Evolutionary conservation across 2,797 vertebrate genomes (phyloP), one percentile per base, ranked within the genome.

Genomic region (Rhabdophis nuchalis): DNA sequence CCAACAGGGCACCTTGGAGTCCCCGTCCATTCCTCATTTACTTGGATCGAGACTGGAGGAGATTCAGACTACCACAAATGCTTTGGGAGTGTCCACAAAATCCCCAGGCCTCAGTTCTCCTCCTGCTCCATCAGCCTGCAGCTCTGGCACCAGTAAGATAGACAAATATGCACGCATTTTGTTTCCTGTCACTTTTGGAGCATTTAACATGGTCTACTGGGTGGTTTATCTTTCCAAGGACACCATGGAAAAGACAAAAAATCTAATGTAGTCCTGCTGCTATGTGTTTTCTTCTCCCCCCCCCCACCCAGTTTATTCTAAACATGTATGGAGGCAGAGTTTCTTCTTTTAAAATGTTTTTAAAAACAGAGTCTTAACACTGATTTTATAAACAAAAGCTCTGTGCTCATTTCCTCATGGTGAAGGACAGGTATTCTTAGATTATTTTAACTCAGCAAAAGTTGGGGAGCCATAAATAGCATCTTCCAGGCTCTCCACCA

Each of bases 191-290:
- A 99, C 99, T 87, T 99, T 99, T 3, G 99, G 99, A 94, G 99
- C 98, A 77, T 99, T 99, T 97, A 99, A 99, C 96, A 99, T 99
- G 98, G 99, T 99, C 89, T 99, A 99, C 97, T 99, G 99, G 99
- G 99, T 99, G 95, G 99, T 99, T 93, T 99, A 99, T 97, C 98
- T 99, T 97, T 99, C 99, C 53, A 99, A 98, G 97, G 99, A 99
- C 95, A 99, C 99, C 9, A 98, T 98, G 98, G 98, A 99, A 97
- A 97, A 98, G 94, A 98, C 97, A 12, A 98, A 98, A 96, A 98
- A 96, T 96, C 97, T 98, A 96, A 96, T 97, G 97, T 97, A 97
- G 96, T 97, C 96, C 96, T 97, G 95, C 97, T 97, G 97, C 96
- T 97, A 95, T 96, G 94, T 96, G 96, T 93, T 96, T 97, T 94